phyloP scores from a whole-genome alignment of 2,888 invertebrate species.

The Tupiocoris notatus region DNA sequence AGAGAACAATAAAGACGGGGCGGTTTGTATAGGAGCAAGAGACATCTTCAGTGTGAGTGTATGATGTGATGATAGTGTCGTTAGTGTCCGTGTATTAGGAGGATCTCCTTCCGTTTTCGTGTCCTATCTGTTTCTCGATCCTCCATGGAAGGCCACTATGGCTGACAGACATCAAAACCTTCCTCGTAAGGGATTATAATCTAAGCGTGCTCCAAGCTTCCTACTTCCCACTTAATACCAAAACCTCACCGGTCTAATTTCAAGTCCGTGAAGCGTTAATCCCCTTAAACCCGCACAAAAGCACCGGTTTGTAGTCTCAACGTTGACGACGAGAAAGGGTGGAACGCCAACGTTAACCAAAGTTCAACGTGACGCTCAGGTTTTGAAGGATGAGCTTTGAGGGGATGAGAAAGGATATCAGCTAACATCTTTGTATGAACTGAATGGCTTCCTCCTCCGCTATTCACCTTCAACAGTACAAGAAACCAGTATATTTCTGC shows the following conservation, averaged over 20 bases:
- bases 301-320: background rate
- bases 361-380: background rate
- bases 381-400: background rate
- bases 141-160: background rate
- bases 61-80: background rate
- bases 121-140: background rate
- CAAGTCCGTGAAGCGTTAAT: background rate
- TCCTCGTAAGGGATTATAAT: background rate
- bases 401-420: background rate
- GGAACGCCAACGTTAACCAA: background rate
- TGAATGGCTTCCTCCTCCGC: background rate
- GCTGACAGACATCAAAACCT: background rate
- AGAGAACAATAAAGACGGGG: background rate
- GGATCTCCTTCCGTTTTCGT: background rate
- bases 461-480: background rate
- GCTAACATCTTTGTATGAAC: background rate
- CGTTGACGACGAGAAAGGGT: background rate
- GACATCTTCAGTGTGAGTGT: background rate
- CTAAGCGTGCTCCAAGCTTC: background rate
- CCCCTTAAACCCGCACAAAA: background rate
- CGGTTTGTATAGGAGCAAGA: background rate
- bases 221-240: background rate
- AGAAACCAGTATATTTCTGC: too few species aligned
- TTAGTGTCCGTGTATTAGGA: background rate
- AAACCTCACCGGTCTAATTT: background rate